Evolutionary conservation across 2,888 invertebrate species (phyloP).

Genomic region (Drosophila imparisetae): DNA sequence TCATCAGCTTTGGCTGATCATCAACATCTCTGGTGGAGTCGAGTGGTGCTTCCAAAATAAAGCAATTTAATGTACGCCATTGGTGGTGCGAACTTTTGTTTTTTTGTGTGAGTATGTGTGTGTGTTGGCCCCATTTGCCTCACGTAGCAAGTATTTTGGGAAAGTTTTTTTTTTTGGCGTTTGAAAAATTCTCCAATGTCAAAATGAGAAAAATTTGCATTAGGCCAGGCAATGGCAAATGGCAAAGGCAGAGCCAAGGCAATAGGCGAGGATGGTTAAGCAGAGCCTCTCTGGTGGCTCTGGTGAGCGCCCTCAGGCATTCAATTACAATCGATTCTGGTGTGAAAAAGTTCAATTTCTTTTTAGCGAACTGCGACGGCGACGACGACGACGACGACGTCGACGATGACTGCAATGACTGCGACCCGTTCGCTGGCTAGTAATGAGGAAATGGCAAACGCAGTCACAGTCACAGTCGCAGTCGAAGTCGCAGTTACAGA

Average conservation of each 20-base stretch:
- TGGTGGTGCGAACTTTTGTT: constrained; percentile 67
- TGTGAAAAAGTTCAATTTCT: constrained; percentile 83
- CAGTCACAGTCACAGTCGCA: constrained; percentile 58
- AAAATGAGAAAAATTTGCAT: constrained; percentile 70
- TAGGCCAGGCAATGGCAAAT: constrained; percentile 29
- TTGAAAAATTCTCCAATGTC: constrained; percentile 68
- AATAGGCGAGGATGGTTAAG: constrained; percentile 32
- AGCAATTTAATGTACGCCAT: constrained; percentile 82
- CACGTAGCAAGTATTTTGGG: constrained; percentile 53
- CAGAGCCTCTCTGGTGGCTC: constrained; percentile 54
- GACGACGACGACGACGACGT: constrained; percentile 17
- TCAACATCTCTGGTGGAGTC: constrained; percentile 41
- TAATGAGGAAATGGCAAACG: constrained; percentile 77
- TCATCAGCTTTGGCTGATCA: constrained; percentile 64
- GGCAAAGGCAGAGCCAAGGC: constrained; percentile 34
- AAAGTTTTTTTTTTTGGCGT: constrained; percentile 56
- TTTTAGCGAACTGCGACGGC: constrained; percentile 58
- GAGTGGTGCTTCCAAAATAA: constrained; percentile 64
- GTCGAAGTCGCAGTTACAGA: constrained; percentile 40
- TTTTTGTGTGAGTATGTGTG: constrained; percentile 8
- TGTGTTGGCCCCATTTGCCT: constrained; percentile 65
- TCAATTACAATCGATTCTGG: constrained; percentile 83
- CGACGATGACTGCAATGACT: constrained; percentile 25
- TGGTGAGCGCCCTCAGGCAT: constrained; percentile 74
- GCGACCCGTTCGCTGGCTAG: constrained; percentile 72